Base-by-base conservation (phyloP, 2,888 invertebrate genomes). In the Mamestra brassicae region DNA sequence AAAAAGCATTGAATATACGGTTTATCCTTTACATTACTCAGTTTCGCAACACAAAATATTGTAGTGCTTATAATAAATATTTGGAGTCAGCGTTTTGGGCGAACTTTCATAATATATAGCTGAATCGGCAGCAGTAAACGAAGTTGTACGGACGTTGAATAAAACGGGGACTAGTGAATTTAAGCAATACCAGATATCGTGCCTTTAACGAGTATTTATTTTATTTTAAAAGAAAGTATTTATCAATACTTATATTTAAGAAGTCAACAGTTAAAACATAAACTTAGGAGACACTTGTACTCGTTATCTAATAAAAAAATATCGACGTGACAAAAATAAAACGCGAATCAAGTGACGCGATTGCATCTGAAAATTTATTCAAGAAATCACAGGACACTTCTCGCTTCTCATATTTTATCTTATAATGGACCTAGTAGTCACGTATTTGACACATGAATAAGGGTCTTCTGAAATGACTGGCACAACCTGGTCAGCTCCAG, bases 101-200 rank as follows among this genome's bases (percentile, higher is more conserved):
- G 47, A 67, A 76, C 60, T 70, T 73, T 60, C 50, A 17, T 4
- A 81, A 85, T 76, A 76, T 85, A 81, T 81, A 6, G 62, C 76
- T 60, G 71, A 70, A 64, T 72, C 62, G 66, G 55, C 60, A 67
- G 38, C 17, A 36, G 55, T 71, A 55, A 81, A 81, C 69, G 55
- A 69, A 75, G 62, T 62, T 63, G 50, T 50, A 13, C 38, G 60
- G 26, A 36, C 50, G n/a, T n/a, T 8, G 62, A 6, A 62, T 66
- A 61, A 64, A 80, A 61, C 52, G 42, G 62, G 54, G n/a, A 71
- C 54, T 10, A 26, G 67, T 6, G 45, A 68, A 76, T 85, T 75
- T 76, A 63, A 10, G 42, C 15, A 60, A 36, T 50, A 26, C 38
- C 8, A 17, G 0, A 55, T 34, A 4, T 3, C 0, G 2, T 15